Base-by-base conservation (phyloP, 2,888 invertebrate genomes). In the Eremobia ochroleuca region DNA sequence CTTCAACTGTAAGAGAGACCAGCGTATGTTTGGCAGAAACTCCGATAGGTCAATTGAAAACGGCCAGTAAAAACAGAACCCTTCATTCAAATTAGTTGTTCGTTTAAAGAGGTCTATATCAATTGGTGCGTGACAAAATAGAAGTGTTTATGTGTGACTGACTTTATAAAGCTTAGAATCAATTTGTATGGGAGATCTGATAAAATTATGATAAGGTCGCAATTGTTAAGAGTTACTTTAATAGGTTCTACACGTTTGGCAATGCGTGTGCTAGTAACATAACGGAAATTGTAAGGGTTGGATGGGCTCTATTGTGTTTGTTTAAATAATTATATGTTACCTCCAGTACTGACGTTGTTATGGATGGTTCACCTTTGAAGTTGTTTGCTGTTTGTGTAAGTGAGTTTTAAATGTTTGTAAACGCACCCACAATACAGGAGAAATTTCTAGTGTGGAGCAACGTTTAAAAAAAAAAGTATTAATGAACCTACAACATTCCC, bases 111-210 rank as follows among this genome's bases (percentile, higher is more conserved):
- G 93, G 79, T 91, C 89, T 86, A 37, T 68, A 62, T 83, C 85
- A 79, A 87, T 84, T 90, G 89, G 91, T 73, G 67, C 34, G 34
- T 81, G 81, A 87, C 86, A 90, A 90, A 89, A 85, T 89, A 80
- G 78, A 90, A 90, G 91, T 93, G 92, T 94, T 94, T 94, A 93
- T 92, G 92, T 91, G 87, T 91, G 91, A 94, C 89, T 92, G 93
- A 90, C 85, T 93, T 91, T 91, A 83, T 90, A 92, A 91, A 91
- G 91, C 87, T 83, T 79, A 85, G 79, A 88, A 91, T 90, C 90
- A 90, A 88, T 90, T 88, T 87, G 80, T 86, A 79, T 61, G 37
- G 49, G 64, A 86, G 83, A 81, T 85, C 52, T 85, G 90, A 92
- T 91, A 84, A 88, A 91, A 90, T 92, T 85, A 88, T 88, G 88